These are phyloP conservation scores for Lipophrys pholis DNA, from an alignment of 2,113 vertebrate species.

Conservation along the genomic window DNA sequence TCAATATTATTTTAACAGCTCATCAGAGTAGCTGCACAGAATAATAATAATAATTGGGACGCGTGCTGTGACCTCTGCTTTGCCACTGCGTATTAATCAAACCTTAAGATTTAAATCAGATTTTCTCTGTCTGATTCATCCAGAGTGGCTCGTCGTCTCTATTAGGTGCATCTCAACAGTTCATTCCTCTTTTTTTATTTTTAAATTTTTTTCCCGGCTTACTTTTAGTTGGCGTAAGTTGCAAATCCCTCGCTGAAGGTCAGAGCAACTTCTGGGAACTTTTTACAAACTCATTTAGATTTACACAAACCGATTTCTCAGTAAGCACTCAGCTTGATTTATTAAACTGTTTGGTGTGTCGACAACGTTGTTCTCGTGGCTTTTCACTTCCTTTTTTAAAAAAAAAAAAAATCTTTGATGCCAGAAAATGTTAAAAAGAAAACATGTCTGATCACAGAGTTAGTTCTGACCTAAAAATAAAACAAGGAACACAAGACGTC, in stretches of 20 bases:
- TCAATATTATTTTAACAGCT: too few relatives aligned
- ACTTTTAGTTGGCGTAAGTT: neutral
- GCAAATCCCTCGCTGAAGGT: neutral
- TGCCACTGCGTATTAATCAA: too few relatives aligned
- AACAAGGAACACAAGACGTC: neutral
- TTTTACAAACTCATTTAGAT: too few relatives aligned
- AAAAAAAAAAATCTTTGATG: too few relatives aligned
- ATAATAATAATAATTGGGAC: neutral
- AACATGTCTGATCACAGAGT: neutral
- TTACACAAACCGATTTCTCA: neutral
- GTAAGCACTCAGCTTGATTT: neutral
- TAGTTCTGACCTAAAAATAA: neutral
- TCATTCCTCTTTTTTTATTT: too few relatives aligned
- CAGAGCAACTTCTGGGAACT: neutral
- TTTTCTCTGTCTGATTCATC: neutral
- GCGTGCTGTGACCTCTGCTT: neutral
- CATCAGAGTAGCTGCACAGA: neutral
- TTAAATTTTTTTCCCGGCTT: neutral
- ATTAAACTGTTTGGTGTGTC: neutral
- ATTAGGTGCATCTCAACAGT: too few relatives aligned
- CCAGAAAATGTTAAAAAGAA: too few relatives aligned
- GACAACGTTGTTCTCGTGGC: neutral
- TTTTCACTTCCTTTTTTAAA: neutral
- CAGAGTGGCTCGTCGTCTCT: neutral
- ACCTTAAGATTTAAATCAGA: neutral